Base-by-base conservation (phyloP, 2,888 invertebrate genomes). In the Apeira syringaria region DNA sequence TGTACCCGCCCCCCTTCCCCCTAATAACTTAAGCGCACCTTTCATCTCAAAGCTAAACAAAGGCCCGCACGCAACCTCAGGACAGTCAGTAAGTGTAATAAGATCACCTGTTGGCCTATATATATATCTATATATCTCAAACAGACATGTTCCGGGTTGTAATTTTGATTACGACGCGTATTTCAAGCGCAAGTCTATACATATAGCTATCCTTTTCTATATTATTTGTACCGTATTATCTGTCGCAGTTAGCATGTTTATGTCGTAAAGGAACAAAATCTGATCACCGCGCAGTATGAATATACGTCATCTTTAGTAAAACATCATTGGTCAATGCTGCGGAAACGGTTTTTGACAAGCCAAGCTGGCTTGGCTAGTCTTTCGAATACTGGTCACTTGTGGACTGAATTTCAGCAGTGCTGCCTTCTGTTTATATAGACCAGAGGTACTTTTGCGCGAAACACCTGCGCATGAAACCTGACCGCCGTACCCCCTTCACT, bases 361-460 rank as follows among this genome's bases (percentile, higher is more conserved):
- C 33, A 30, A 10, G 26, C 13, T 28, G 11, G 17, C 6, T 26
- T n/a, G 34, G 26, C 22, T 27, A 24, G 12, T 17, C 2, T 29
- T 27, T 15, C 13, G 32, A 7, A 20, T 5, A 15, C 15, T 15
- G 15, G n/a, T 11, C 31, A 11, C 7, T 10, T 27, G 31, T 36
- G 20, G 27, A 47, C 40, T 47, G 33, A 25, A 7, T 13, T 5
- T 11, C 18, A 8, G 9, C 18, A 15, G 12, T 10, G 10, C 17
- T 5, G 12, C 5, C 17, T 17, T 25, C 41, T 2, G 29, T 15
- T 37, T 47, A 25, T 41, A 40, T 47, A 41, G 10, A 10, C 11
- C 7, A 1, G 25, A 11, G 24, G 9, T 5, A 7, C 6, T 9
- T 5, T 5, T 40, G 32, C 28, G 40, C 33, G 29, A 2, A 17